Evolutionary conservation across 2,797 vertebrate genomes (phyloP), one percentile per base, ranked within the genome.

Genomic region (Limnodromus scolopaceus): DNA sequence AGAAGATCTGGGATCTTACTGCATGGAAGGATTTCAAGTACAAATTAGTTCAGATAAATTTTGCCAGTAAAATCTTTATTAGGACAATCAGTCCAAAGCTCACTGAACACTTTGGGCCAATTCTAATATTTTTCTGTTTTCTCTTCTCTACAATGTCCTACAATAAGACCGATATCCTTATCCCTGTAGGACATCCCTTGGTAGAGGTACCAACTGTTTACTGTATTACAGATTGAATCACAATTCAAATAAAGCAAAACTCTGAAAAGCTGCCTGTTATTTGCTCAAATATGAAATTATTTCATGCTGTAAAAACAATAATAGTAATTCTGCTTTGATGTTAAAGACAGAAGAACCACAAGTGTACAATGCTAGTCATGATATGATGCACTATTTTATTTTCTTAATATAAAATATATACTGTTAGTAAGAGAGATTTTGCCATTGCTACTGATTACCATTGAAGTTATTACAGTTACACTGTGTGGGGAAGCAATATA

Each of bases 351-450:
- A 61, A 92, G 41, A 41, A 60, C 18, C 22, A 23, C 16, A 16
- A 53, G 1, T 6, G 0, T 8, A 65, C 28, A 51, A 41, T 66
- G 5, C 14, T 68, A 28, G 14, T 22, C 2, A 0, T 34, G 25
- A 16, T 22, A 12, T 3, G 10, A 65, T 23, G 14, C 17, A 61
- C 2, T 5, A 2, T 13, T 87, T 58, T 4, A 39, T 74, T 66
- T 65, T 77, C 4, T 27, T 48, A 10, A 45, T 30, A 22, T 18
- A 11, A 49, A 46, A 39, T 36, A 32, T 20, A 27, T 27, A 4
- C 2, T 28, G 17, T 10, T 39, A 36, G 6, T 22, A 54, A 17
- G 19, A 77, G 6, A 69, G 4, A 43, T 13, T 66, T 85, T 53
- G 38, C 12, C 13, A 27, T 57, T 60, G 22, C 20, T 74, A 3